Evolutionary conservation across 92 coral and sea anemone species (phyloP).

Genomic region (Parazoanthus atlanticus): DNA sequence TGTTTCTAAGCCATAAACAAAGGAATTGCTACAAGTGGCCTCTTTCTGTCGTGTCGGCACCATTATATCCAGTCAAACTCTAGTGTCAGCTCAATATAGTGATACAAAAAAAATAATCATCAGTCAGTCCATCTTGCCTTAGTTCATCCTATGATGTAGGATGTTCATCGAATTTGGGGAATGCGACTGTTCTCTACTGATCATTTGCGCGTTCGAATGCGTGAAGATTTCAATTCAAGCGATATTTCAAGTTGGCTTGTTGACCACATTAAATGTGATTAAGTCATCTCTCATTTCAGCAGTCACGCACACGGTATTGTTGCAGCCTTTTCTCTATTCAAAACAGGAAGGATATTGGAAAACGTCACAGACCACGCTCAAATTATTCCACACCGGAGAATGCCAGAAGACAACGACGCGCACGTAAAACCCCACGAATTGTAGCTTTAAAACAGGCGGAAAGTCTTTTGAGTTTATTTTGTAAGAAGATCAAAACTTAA

Average conservation of each 20-base stretch:
- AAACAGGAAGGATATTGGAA: not conserved
- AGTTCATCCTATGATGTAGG: too few species aligned
- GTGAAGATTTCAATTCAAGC: not conserved
- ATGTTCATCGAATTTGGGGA: too few species aligned
- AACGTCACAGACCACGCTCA: not conserved
- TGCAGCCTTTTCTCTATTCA: not conserved
- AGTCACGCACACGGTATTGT: not conserved
- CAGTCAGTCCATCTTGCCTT: too few species aligned
- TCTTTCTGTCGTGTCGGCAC: too few species aligned
- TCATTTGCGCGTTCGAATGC: not conserved
- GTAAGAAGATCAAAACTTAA: not conserved
- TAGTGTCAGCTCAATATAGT: too few species aligned
- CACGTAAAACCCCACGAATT: not conserved
- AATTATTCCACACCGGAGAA: too few species aligned
- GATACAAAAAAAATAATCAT: too few species aligned
- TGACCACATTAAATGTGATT: not conserved
- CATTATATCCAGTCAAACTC: too few species aligned
- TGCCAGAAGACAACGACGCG: not conserved
- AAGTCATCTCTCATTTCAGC: not conserved
- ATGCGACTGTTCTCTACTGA: not conserved
- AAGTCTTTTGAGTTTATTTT: not conserved
- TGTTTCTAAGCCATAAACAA: too few species aligned
- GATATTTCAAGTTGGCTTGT: not conserved
- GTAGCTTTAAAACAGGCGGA: not conserved
- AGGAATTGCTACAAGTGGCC: too few species aligned